Conservation (phyloP, 2,797 vertebrate genomes). For the Eulemur coronatus region DNA sequence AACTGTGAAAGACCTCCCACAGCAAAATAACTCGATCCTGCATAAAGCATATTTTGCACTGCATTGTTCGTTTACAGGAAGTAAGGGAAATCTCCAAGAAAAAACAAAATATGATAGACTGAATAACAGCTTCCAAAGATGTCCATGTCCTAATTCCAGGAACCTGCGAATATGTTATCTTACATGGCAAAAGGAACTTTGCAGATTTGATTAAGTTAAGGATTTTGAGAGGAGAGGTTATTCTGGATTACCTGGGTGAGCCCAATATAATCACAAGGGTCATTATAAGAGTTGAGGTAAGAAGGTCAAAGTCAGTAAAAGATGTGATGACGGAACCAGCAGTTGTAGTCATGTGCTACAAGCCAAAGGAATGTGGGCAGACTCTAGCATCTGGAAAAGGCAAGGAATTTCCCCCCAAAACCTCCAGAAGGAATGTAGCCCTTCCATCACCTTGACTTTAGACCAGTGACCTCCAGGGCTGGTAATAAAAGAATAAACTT, state of each 20-base stretch:
- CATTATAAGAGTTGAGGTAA: not conserved
- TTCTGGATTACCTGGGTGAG: not conserved
- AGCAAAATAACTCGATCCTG: not conserved
- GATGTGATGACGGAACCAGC: fast-evolving
- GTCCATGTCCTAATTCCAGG: not conserved
- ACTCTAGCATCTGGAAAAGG: not conserved
- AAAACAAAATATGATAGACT: not conserved
- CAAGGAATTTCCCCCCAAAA: too few relatives aligned
- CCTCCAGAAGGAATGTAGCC: not conserved
- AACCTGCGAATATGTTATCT: not conserved
- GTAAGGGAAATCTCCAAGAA: not conserved
- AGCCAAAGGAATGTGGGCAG: not conserved
- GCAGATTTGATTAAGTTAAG: not conserved
- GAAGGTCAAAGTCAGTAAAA: not conserved
- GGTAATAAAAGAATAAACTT: not conserved
- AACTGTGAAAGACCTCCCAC: not conserved
- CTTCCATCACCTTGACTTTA: not conserved
- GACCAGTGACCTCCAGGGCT: not conserved
- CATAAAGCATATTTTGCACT: not conserved
- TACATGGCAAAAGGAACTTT: not conserved
- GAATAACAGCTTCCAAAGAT: not conserved
- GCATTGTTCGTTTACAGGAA: not conserved
- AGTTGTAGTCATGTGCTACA: not conserved
- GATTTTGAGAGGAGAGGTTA: not conserved
- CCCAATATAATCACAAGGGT: not conserved